Conservation (phyloP, 2,888 invertebrate species). For the Cryptocephalus moraei region DNA sequence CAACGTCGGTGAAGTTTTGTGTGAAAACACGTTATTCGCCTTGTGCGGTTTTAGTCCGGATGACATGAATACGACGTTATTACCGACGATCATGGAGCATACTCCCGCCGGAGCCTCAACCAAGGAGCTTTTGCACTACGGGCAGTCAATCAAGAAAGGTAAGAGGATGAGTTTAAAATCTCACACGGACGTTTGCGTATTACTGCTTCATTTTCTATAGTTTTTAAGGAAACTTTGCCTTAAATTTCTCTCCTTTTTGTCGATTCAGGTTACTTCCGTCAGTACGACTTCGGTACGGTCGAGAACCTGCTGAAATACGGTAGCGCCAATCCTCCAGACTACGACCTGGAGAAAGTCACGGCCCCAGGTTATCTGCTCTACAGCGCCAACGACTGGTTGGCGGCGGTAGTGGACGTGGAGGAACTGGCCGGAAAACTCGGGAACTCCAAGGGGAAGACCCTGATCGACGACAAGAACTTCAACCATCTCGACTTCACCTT, state of each 20-base stretch:
- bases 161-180: constrained; percentile 17
- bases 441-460: constrained; percentile 21
- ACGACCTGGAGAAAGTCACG: constrained; percentile 34
- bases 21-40: constrained; percentile 26
- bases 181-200: too few species aligned
- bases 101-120: constrained; percentile 40
- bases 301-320: constrained; percentile 27
- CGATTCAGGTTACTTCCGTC: constrained; percentile 25
- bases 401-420: constrained; percentile 27
- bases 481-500: constrained; percentile 32
- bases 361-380: constrained; percentile 39
- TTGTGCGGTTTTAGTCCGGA: constrained; percentile 28
- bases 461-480: constrained; percentile 25
- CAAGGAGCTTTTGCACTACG: constrained; percentile 62
- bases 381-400: constrained; percentile 41
- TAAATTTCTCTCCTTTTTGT: too few species aligned
- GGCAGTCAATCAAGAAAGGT: constrained; percentile 47
- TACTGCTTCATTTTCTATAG: too few species aligned
- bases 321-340: constrained; percentile 33
- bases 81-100: constrained; percentile 18
- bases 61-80: constrained; percentile 27
- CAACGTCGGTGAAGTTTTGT: constrained; percentile 12
- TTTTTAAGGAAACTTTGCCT: too few species aligned
- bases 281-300: constrained; percentile 45
- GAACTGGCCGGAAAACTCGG: constrained; percentile 27